Base-by-base conservation (phyloP, 2,888 invertebrate genomes). In the Archaeoteleia sp. region DNA sequence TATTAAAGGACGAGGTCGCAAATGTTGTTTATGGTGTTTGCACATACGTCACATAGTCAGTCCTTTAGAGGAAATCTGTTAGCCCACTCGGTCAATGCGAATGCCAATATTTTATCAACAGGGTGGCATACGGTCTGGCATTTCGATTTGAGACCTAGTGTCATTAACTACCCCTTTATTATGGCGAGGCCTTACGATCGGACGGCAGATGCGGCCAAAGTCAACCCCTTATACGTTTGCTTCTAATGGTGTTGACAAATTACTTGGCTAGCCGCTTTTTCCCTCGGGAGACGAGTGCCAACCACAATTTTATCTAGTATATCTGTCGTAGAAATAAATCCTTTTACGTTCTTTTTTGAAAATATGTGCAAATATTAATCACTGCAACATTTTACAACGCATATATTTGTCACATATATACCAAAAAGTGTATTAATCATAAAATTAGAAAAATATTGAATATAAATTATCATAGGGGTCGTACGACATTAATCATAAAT, bases 201-300 rank as follows among this genome's bases (percentile, higher is more conserved):
- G 57, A 42, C 62, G 82, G 82, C 84, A 85, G 85, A 85, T 85
- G 85, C 80, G 82, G 74, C 69, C 77, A 35, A 74, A 82, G 81
- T 82, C 82, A 82, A 82, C 82, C 84, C 20, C 83, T 82, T 82
- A 74, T 75, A 76, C 69, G 71, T 60, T 67, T 63, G 63, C 62
- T 74, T 62, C 79, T 84, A 84, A 83, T 83, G 77, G 84, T 83
- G 84, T 83, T 84, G 85, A 85, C 85, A 85, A 85, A 85, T 85
- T 84, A 82, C 82, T 85, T 73, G 82, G 82, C 82, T 82, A 80
- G 81, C 82, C 82, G 74, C 80, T 75, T 74, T 54, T 77, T 74
- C 84, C 78, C 81, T 46, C 35, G 79, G 79, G 81, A 76, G 70
- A 51, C 45, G 25, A 51, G 23, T 20, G 48, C 49, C 62, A 45